Evolutionary conservation across 2,888 invertebrate species (phyloP), one percentile per base, ranked within the genome.

Genomic region (Nebria salina): DNA sequence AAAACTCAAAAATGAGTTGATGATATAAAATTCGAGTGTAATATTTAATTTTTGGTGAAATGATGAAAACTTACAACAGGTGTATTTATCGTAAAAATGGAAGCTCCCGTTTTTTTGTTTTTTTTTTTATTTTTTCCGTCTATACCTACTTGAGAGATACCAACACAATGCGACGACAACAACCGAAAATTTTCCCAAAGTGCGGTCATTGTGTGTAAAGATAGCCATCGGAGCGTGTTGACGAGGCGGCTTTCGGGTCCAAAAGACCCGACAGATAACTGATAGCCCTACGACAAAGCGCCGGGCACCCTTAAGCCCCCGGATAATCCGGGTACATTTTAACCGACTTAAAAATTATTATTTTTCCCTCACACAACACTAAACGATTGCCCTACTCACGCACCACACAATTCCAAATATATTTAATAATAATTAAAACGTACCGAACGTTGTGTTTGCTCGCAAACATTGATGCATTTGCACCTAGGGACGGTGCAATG

Each of bases 391-490:
- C 34, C 34, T 34, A 34, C 34, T 34, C 34, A 34, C 20, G 20
- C 20, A 20, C 20, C 20, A 34, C 34, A 34, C 34, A 34, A 5
- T 34, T 34, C 34, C 2, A 34, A 34, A 34, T 34, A 34, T 34
- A 34, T 34, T 34, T 34, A 34, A 34, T 34, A 34, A 34, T 34
- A 34, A 34, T 34, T 34, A 34, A 34, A 34, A 5, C 34, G 34
- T 34, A 1, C 34, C 5, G 34, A 34, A 34, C 20, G 20, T 20
- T 20, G 20, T 81, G 81, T 80, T 80, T 80, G 81, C 41, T 65
- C 11, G 65, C 77, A 80, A 81, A 83, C 83, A 83, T 65, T 8
- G 54, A 77, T 25, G 80, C 65, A 83, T 83, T 83, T 83, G 83
- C 82, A 83, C 83, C 82, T 83, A 80, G 75, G 80, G 80, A 54